Conservation (phyloP, 2,888 invertebrate species). For the Athripsodes cinereus region DNA sequence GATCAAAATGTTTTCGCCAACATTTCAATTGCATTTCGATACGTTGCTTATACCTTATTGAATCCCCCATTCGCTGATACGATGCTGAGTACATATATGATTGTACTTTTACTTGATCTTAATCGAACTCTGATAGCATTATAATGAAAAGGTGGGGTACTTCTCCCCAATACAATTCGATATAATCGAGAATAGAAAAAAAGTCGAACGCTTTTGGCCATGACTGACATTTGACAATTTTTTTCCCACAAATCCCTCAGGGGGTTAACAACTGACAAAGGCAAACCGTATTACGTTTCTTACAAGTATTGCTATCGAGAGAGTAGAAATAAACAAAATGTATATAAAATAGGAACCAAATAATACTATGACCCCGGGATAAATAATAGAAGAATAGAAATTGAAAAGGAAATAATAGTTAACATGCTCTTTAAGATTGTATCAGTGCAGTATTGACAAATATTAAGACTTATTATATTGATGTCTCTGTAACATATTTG, state of each 20-base stretch:
- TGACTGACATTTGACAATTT: constrained; percentile 25
- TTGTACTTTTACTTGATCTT: neutral
- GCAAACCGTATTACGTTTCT: neutral
- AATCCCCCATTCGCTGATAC: neutral
- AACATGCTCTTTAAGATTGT: neutral
- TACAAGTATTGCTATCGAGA: neutral
- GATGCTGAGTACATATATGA: neutral
- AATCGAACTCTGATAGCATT: constrained; percentile 20
- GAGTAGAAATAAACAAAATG: neutral
- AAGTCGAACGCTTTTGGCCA: constrained; percentile 12
- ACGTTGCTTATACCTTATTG: constrained; percentile 6
- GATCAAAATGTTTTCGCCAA: neutral
- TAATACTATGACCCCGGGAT: neutral
- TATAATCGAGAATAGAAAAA: neutral
- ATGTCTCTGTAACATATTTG: too few relatives aligned
- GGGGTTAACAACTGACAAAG: constrained; percentile 1
- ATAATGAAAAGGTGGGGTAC: constrained; percentile 9
- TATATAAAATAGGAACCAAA: neutral
- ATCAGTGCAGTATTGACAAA: too few relatives aligned
- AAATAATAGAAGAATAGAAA: neutral
- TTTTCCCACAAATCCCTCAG: constrained; percentile 25
- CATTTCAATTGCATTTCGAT: constrained; percentile 13
- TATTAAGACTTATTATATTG: too few relatives aligned
- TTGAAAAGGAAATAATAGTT: neutral
- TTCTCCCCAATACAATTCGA: neutral